A percentile compares a stretch with the other conserved stretches of the same genome.
Evolutionary conservation across 2,888 invertebrate species (phyloP).

Genomic region (Mamestra brassicae): DNA sequence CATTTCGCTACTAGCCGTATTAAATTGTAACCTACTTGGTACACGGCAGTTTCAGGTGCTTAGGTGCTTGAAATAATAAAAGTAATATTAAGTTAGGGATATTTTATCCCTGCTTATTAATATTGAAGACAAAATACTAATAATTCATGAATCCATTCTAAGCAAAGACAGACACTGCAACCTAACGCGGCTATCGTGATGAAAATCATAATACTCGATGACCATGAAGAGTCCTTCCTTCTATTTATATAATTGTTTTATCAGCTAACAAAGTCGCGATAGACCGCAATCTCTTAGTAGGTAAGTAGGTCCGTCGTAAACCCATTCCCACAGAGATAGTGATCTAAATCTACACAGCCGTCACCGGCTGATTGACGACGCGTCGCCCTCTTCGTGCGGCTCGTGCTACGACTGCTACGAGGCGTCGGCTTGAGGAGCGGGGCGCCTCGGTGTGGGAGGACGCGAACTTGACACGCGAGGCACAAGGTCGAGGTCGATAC

Average conservation of each 20-base stretch:
- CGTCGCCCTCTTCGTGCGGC: neutral
- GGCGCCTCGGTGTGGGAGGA: constrained; percentile 25
- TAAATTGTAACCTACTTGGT: neutral
- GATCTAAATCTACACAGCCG: constrained; percentile 48
- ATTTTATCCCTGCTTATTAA: too few relatives aligned
- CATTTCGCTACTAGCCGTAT: neutral
- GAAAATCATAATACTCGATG: neutral
- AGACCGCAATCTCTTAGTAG: constrained; percentile 20
- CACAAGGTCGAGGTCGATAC: constrained; percentile 40
- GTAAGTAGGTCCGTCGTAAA: constrained; percentile 30
- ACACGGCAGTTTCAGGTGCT: neutral
- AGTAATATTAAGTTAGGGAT: neutral
- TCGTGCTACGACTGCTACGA: neutral
- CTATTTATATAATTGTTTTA: neutral
- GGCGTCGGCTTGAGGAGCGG: constrained; percentile 14
- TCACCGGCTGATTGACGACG: constrained; percentile 47
- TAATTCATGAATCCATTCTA: neutral
- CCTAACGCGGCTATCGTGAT: neutral
- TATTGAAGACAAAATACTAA: too few relatives aligned
- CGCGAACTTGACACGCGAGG: constrained; percentile 45
- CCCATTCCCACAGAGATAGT: constrained; percentile 53
- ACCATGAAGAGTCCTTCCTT: constrained; percentile 8
- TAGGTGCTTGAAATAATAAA: neutral
- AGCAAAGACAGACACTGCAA: neutral
- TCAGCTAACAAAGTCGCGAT: constrained; percentile 8